Percentiles rank a stretch among this genome's conserved stretches.
These are phyloP conservation scores for Heliornis fulica DNA, from an alignment of 2,113 vertebrate genomes.

Conservation along the genomic window DNA sequence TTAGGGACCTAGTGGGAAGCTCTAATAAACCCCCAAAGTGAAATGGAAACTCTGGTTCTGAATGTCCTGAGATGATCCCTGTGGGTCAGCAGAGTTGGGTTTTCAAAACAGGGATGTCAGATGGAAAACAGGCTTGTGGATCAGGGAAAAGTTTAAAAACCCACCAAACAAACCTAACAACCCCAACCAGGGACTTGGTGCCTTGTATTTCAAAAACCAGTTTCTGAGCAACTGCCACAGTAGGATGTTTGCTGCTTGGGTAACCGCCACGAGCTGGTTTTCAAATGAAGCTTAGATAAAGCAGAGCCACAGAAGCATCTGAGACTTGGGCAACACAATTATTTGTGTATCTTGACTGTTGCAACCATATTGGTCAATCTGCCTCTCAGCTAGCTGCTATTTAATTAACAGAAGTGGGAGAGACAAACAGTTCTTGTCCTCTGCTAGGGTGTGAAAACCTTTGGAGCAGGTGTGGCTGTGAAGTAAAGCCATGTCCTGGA, in stretches of 20 bases:
- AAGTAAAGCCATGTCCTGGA: fast-evolving
- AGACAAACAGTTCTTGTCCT: neutral
- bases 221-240: neutral
- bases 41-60: neutral
- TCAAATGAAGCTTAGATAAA: neutral
- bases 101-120: neutral
- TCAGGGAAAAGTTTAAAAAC: neutral
- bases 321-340: constrained; percentile 2
- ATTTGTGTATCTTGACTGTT: neutral
- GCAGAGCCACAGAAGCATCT: neutral
- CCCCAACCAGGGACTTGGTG: neutral
- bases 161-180: neutral
- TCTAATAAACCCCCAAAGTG: neutral
- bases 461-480: neutral
- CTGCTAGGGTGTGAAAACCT: fast-evolving
- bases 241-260: constrained; percentile 1
- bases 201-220: neutral
- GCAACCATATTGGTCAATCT: constrained; percentile 6
- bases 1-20: neutral
- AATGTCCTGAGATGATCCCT: neutral
- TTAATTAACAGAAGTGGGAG: neutral
- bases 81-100: neutral
- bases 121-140: neutral
- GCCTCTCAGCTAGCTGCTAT: neutral
- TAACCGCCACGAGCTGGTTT: neutral